A percentile compares a stretch with the other conserved stretches of the same genome.
Evolutionary conservation across 2,113 vertebrate genomes (phyloP).

Genomic region (Engraulis encrasicolus): DNA sequence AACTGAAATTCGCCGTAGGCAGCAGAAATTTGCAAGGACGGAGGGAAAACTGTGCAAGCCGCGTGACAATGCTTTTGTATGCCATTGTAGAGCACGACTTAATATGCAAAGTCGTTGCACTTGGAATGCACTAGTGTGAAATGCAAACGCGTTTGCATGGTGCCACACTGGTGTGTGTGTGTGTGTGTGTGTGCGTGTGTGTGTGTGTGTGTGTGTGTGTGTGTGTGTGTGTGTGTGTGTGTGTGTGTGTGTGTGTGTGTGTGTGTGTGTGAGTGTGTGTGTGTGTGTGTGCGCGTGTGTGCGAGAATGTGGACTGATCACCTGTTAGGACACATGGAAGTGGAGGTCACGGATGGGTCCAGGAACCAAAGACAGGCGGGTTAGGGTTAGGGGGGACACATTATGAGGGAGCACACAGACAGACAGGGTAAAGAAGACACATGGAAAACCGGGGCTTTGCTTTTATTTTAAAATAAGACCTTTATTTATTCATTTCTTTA

Average conservation of each 20-base stretch:
- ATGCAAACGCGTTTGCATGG: too few species aligned
- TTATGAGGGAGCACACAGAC: slow-evolving; percentile 71
- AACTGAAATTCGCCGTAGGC: too few species aligned
- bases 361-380: slow-evolving; percentile 56
- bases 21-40: too few species aligned
- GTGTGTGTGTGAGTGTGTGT: not conserved
- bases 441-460: slow-evolving; percentile 67
- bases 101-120: too few species aligned
- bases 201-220: not conserved
- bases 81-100: too few species aligned
- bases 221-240: not conserved
- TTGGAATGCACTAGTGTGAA: too few species aligned
- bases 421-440: slow-evolving; percentile 73
- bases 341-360: slow-evolving; percentile 71
- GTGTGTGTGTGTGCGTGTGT: not conserved
- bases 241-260: not conserved
- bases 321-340: slow-evolving; percentile 64
- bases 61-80: too few species aligned
- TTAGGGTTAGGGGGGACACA: slow-evolving; percentile 69
- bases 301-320: not conserved
- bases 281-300: not conserved
- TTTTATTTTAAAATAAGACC: slow-evolving; percentile 98
- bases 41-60: too few species aligned
- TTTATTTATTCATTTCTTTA: slow-evolving; percentile 80
- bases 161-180: too few species aligned